These are phyloP conservation scores for Melitaea athalia DNA, from an alignment of 2,888 invertebrate genomes.

Conservation along the genomic window DNA sequence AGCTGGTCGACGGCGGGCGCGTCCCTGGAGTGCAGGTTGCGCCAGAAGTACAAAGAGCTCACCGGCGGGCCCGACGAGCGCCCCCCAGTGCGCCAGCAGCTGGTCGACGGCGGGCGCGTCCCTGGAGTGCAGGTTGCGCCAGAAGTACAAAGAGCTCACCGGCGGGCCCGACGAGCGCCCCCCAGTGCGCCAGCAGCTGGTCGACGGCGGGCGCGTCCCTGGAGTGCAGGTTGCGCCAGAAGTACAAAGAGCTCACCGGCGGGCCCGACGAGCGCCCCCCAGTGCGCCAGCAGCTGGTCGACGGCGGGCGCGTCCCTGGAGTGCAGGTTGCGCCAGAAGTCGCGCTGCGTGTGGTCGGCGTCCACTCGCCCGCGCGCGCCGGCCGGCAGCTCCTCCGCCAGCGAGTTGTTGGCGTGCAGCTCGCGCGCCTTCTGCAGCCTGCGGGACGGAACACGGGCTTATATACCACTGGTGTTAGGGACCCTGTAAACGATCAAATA, in stretches of 20 bases:
- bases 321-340: conserved; percentile 84
- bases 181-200: conserved; percentile 86
- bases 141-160: no score
- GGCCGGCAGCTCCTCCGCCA: conserved; percentile 69
- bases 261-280: conserved; percentile 83
- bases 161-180: conserved; percentile 78
- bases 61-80: no score
- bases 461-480: no score
- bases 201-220: no score
- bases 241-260: conserved; percentile 74
- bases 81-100: no score
- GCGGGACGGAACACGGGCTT: no score
- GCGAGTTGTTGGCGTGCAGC: conserved; percentile 82
- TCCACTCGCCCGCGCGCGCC: conserved; percentile 45
- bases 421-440: conserved; percentile 85
- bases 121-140: no score
- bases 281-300: conserved; percentile 83
- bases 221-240: conserved; percentile 85
- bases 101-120: no score
- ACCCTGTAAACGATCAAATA: no score
- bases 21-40: conserved; percentile 49
- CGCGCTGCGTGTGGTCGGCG: conserved; percentile 80
- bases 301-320: conserved; percentile 85
- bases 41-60: no score
- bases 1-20: no score